Evolutionary conservation across 2,113 vertebrate species (phyloP).

Genomic region (Poicephalus meyeri): DNA sequence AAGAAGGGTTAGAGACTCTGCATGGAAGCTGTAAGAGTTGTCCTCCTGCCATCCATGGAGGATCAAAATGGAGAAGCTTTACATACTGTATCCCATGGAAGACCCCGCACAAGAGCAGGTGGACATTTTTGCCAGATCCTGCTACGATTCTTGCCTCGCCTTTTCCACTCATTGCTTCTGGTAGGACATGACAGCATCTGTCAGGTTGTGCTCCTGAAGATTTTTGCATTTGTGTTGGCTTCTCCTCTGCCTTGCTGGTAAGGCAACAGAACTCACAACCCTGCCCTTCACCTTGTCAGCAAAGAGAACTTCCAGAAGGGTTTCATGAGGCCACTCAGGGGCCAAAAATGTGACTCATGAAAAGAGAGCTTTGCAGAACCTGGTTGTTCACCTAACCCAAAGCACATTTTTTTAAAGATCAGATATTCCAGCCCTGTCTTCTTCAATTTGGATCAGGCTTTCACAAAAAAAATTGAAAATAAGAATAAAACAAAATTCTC

Average conservation of each 20-base stretch:
- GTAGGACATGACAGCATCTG: background rate
- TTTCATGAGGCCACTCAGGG: background rate
- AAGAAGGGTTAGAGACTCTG: background rate
- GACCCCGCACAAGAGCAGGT: accelerated
- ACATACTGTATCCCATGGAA: background rate
- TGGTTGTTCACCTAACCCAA: background rate
- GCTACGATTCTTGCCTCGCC: background rate
- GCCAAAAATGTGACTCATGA: background rate
- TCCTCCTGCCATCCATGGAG: background rate
- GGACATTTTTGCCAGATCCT: background rate
- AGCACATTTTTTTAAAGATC: background rate
- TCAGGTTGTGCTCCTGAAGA: background rate
- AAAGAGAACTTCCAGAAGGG: background rate
- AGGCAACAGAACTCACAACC: background rate
- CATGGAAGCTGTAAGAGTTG: background rate
- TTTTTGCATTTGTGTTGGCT: accelerated
- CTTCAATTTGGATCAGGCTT: background rate
- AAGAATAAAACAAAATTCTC: background rate
- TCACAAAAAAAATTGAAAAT: background rate
- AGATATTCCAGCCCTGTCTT: background rate
- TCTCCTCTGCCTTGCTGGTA: background rate
- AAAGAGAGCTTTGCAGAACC: background rate
- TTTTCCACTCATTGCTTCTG: background rate
- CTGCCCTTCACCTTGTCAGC: background rate
- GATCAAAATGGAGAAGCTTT: background rate